Base-by-base conservation (phyloP, 2,888 invertebrate genomes). In the Leptothorax acervorum region DNA sequence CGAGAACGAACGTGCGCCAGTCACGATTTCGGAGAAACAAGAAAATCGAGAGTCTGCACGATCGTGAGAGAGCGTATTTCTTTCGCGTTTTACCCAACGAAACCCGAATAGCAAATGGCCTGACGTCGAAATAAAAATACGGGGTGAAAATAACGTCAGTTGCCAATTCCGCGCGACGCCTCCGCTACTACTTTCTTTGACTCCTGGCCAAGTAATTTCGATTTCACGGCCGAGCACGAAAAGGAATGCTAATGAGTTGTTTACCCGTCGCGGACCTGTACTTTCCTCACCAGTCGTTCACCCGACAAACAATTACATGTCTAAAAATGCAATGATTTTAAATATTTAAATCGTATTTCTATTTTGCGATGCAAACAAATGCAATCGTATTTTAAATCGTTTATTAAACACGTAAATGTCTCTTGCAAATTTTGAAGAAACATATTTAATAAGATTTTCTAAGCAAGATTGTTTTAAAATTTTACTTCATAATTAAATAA, bases 191-290 rank as follows among this genome's bases (percentile, higher is more conserved):
- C 86, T 90, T 87, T 89, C 89, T 74, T 87, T 81, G 83, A 85
- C 78, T 73, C 81, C 39, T 51, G 45, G 85, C 90, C 89, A 87
- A 48, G 66, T 68, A 71, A 83, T 85, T 85, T 85, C 85, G 89
- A 86, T 89, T 90, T 90, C 90, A 90, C 90, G 89, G 84, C 84
- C 86, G 83, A 68, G 63, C 83, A 82, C 79, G 85, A 83, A 82
- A 39, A 73, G 87, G 83, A 89, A 90, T 90, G 63, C 85, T 85
- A 84, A 89, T 85, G 66, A 66, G 85, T 55, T 82, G 78, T 83
- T 82, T 84, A 70, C 78, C 82, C 81, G 60, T 45, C 66, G 28
- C 45, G 55, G 28, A 11, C 45, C 31, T 57, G 39, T 57, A 84
- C 83, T 87, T 83, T 83, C 74, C 76, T 66, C 60, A 35, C 48